Evolutionary conservation across 2,888 invertebrate genomes (phyloP).

Genomic region (Euzetes globulus): DNA sequence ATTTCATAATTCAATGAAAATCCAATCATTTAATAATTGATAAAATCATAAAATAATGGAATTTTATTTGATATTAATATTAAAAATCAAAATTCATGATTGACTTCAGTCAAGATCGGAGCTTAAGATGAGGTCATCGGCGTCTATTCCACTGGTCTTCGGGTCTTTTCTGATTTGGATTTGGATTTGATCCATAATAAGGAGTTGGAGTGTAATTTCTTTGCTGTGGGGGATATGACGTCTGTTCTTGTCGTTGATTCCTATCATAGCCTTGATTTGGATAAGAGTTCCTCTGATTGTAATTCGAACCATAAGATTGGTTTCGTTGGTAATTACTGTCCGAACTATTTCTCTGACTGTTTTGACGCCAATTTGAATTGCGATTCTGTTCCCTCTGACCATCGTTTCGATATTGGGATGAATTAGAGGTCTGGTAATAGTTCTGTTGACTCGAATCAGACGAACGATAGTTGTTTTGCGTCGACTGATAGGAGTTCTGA

Average conservation of each 20-base stretch:
- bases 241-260: not conserved
- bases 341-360: not conserved
- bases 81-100: not conserved
- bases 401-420: not conserved
- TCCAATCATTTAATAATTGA: not conserved
- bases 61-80: not conserved
- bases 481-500: not conserved
- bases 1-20: too few relatives aligned
- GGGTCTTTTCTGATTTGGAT: not conserved
- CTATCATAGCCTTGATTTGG: not conserved
- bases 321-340: not conserved
- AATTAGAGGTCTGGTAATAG: not conserved
- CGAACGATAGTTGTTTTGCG: not conserved
- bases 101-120: not conserved
- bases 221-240: not conserved
- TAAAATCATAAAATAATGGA: not conserved
- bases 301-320: not conserved
- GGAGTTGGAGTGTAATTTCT: not conserved
- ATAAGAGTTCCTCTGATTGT: not conserved
- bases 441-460: not conserved
- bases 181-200: not conserved
- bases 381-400: not conserved
- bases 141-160: slow-evolving; percentile 3
- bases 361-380: not conserved
- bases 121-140: not conserved